Evolutionary conservation across 2,888 invertebrate species (phyloP).

Genomic region (Melanargia galathea): DNA sequence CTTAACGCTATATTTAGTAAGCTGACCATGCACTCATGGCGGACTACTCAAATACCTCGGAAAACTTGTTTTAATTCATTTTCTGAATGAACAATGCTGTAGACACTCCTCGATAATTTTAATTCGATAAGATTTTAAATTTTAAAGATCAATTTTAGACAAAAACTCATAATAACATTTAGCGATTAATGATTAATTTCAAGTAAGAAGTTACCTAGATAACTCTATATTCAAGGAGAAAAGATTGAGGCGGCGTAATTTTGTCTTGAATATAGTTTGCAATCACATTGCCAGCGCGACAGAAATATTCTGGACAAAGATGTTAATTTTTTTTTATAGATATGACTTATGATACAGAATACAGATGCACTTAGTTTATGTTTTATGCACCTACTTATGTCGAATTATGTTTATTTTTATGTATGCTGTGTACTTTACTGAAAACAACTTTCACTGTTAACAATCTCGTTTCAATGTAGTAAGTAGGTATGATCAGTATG

Average conservation of each 20-base stretch:
- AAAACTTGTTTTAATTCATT: neutral
- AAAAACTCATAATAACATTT: too few species aligned
- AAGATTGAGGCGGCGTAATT: constrained; percentile 9
- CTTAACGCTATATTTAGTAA: too few species aligned
- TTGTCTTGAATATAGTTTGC: constrained; percentile 26
- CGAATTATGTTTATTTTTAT: too few species aligned
- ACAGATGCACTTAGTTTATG: neutral
- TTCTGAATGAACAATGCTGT: neutral
- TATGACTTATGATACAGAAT: neutral
- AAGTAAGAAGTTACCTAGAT: too few species aligned
- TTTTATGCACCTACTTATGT: too few species aligned
- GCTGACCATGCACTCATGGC: neutral
- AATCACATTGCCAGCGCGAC: constrained; percentile 26
- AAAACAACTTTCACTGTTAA: too few species aligned
- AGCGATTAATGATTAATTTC: too few species aligned
- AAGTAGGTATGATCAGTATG: too few species aligned
- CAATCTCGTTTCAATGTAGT: too few species aligned
- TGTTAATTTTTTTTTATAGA: neutral
- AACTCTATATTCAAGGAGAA: constrained; percentile 2
- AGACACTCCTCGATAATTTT: neutral
- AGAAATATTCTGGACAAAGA: constrained; percentile 18
- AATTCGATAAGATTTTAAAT: too few species aligned
- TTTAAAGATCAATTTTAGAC: too few species aligned
- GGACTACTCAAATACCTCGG: neutral
- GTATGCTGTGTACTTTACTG: too few species aligned